Evolutionary conservation across 2,797 vertebrate genomes (phyloP).

Genomic region (Malacoraja senta): DNA sequence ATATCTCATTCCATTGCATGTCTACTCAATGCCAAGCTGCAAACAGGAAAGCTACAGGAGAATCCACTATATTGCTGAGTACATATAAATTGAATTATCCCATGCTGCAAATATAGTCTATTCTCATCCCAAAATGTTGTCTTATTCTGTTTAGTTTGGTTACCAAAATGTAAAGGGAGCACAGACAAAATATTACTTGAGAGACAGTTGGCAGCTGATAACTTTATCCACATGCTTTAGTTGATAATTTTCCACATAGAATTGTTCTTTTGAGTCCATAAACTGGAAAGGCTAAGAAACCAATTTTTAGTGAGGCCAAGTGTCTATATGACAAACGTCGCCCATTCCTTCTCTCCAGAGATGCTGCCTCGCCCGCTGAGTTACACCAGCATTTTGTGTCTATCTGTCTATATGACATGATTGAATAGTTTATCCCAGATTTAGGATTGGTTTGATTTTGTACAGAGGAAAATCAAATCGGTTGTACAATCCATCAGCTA

Average conservation of each 20-base stretch:
- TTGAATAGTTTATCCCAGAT: not conserved
- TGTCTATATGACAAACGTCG: not conserved
- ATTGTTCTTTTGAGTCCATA: not conserved
- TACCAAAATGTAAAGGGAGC: not conserved
- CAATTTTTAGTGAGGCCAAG: not conserved
- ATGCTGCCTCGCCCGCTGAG: too few relatives aligned
- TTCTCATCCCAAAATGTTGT: not conserved
- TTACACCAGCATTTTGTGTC: too few relatives aligned
- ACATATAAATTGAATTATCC: not conserved
- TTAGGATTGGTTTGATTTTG: not conserved
- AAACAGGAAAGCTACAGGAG: not conserved
- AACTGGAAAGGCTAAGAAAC: constrained; percentile 1
- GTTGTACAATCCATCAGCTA: not conserved
- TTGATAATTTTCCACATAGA: not conserved
- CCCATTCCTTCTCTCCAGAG: too few relatives aligned
- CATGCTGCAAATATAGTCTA: not conserved
- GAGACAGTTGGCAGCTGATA: not conserved
- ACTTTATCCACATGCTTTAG: not conserved
- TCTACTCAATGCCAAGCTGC: not conserved
- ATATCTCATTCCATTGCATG: not conserved
- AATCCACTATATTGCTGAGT: not conserved
- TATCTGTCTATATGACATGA: not conserved
- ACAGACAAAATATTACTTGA: not conserved
- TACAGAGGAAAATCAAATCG: not conserved
- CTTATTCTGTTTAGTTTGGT: not conserved